Conservation (phyloP, 30 jellyfish, hydroid and myxozoan species). For the Chrysaora quinquecirrha region DNA sequence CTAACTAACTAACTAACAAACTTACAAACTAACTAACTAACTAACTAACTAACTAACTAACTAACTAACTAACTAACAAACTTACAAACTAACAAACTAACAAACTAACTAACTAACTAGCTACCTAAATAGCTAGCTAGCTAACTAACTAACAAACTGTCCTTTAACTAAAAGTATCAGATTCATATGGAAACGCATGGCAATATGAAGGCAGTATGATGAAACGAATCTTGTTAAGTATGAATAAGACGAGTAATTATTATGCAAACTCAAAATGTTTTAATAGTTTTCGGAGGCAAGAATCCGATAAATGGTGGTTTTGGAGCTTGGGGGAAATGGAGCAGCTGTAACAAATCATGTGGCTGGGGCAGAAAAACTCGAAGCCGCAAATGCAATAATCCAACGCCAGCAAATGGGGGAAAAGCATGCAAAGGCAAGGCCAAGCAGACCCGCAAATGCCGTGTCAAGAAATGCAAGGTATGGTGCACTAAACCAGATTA, state of each 20-base stretch:
- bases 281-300: not conserved
- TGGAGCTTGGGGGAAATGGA: conserved; percentile 17
- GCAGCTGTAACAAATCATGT: conserved; percentile 12
- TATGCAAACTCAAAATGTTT: not conserved
- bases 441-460: not conserved
- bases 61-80: no score
- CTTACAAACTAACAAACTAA: no score
- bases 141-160: not conserved
- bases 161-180: not conserved
- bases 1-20: no score
- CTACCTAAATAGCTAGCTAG: not conserved
- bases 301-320: conserved; percentile 10
- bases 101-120: no score
- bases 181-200: not conserved
- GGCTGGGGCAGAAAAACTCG: conserved; percentile 30
- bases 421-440: conserved; percentile 8
- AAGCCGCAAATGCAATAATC: conserved; percentile 8
- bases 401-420: not conserved
- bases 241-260: no score
- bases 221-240: no score
- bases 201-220: no score
- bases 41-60: no score
- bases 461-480: not conserved
- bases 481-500: not conserved
- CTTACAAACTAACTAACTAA: no score